A percentile compares a stretch with the other conserved stretches of the same genome.
Evolutionary conservation across 1,140 invertebrate genomes (phyloP).

Genomic region (Lethrus apterus): DNA sequence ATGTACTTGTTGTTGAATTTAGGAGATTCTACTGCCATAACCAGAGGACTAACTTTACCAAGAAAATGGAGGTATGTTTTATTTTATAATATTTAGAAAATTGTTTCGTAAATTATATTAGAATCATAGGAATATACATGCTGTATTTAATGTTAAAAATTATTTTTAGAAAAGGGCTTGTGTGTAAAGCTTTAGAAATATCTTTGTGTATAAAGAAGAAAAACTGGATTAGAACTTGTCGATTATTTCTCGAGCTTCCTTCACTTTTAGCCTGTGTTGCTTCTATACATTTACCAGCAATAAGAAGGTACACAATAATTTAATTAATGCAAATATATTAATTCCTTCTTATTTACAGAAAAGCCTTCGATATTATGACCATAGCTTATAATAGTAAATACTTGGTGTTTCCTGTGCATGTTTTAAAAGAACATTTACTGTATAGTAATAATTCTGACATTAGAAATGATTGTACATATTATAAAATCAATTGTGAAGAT

Average conservation of each 20-base stretch:
- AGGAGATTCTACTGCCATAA: conserved; percentile 45
- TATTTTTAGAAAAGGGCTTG: conserved; percentile 25
- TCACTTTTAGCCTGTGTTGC: conserved; percentile 43
- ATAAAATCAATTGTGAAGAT: conserved; percentile 29
- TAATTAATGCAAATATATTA: conserved; percentile 16
- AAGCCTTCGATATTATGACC: conserved; percentile 46
- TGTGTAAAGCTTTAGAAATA: conserved; percentile 32
- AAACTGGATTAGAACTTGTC: conserved; percentile 47
- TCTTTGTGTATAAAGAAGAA: conserved; percentile 45
- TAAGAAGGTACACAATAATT: conserved; percentile 43
- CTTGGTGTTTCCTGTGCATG: conserved; percentile 41
- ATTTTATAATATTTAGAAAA: conserved; percentile 3
- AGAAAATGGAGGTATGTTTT: conserved; percentile 33
- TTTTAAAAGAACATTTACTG: conserved; percentile 35
- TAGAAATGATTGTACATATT: conserved; percentile 29
- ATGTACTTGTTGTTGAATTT: conserved; percentile 54
- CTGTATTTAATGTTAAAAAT: too few relatives aligned
- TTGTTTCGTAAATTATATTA: too few relatives aligned
- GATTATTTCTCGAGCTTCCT: conserved; percentile 41
- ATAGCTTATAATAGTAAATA: conserved; percentile 48
- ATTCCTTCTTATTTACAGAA: conserved; percentile 39
- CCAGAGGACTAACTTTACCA: conserved; percentile 42
- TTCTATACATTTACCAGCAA: conserved; percentile 41
- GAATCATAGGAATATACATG: too few relatives aligned
- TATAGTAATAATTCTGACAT: conserved; percentile 32